Percentiles rank a stretch among this genome's conserved stretches.
These are phyloP conservation scores for Neoascia interrupta DNA, from an alignment of 2,888 invertebrate genomes.

Conservation along the genomic window DNA sequence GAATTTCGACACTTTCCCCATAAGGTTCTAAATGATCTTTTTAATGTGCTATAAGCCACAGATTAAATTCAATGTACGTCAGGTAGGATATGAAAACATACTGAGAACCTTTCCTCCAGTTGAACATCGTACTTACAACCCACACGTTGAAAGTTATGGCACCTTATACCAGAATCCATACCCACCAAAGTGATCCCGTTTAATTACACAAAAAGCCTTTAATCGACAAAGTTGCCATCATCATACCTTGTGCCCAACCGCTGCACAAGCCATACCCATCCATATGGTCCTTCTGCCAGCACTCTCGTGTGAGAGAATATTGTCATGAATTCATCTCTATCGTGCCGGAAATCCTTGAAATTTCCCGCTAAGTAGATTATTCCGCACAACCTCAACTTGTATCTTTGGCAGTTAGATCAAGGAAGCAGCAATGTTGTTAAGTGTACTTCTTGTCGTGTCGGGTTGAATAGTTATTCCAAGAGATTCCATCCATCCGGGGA, in stretches of 20 bases:
- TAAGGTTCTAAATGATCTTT: too few species aligned
- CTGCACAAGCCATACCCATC: too few species aligned
- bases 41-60: too few species aligned
- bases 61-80: too few species aligned
- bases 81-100: too few species aligned
- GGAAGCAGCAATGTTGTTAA: conserved; percentile 12
- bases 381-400: conserved; percentile 17
- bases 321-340: conserved; percentile 34
- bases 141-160: conserved; percentile 2
- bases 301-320: conserved; percentile 12
- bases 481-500: conserved; percentile 13
- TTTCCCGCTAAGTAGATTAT: conserved; percentile 32
- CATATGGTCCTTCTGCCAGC: too few species aligned
- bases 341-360: conserved; percentile 32
- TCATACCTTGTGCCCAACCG: too few species aligned
- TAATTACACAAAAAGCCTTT: conserved; percentile 51
- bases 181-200: conserved; percentile 32
- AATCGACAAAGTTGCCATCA: conserved; percentile 47
- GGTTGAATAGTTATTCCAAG: conserved; percentile 14
- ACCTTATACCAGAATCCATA: too few species aligned
- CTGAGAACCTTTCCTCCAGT: too few species aligned
- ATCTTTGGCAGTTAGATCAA: conserved; percentile 11
- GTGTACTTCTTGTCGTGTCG: conserved; percentile 11
- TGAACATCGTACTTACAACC: conserved; percentile 10
- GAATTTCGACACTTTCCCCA: too few species aligned